Base-by-base conservation (phyloP, 2,113 vertebrate genomes). In the Picathartes gymnocephalus region DNA sequence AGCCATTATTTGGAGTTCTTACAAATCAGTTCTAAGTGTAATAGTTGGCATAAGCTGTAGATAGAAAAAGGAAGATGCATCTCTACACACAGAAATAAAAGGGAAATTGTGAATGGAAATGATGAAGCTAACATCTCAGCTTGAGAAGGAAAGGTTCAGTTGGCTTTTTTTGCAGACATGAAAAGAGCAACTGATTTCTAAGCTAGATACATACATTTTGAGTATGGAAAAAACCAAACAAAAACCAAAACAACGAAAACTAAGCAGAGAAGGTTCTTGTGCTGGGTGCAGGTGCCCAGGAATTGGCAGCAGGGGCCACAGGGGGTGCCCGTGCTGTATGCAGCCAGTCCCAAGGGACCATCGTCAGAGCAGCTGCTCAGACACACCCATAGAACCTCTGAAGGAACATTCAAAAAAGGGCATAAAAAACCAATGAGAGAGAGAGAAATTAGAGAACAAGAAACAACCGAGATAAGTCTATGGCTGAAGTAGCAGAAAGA, bases 321-420 rank as follows among this genome's bases (percentile, higher is more conserved):
- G 8, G 7, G 11, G 5, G 6, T 92, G 10, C 45, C 23, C 0
- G 0, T 30, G 42, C 13, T 0, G 0, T 51, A 5, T 28, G 24
- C 23, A 66, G 45, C 10, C 25, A 5, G 22, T 58, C 14, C 30
- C 30, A n/a, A 9, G 3, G 2, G 39, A 69, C 16, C 15, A 31
- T 42, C 1, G 0, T 1, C 17, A 25, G 33, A 48, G 20, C 47
- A 71, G 44, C 3, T 4, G 5, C 31, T 22, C 33, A 35, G 56
- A 33, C 35, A 9, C 15, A 9, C 21, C 17, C 0, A 0, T 48
- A 22, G 12, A 35, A 44, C 3, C 20, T 51, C 42, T 66, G 51
- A 31, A n/a, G 35, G 72, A 65, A 23, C n/a, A 14, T 51, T 71
- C 5, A 23, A 9, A 92, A 83, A 54, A 42, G 10, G 6, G 4